Conservation (phyloP, 2,888 invertebrate genomes). For the Hypomecis punctinalis region DNA sequence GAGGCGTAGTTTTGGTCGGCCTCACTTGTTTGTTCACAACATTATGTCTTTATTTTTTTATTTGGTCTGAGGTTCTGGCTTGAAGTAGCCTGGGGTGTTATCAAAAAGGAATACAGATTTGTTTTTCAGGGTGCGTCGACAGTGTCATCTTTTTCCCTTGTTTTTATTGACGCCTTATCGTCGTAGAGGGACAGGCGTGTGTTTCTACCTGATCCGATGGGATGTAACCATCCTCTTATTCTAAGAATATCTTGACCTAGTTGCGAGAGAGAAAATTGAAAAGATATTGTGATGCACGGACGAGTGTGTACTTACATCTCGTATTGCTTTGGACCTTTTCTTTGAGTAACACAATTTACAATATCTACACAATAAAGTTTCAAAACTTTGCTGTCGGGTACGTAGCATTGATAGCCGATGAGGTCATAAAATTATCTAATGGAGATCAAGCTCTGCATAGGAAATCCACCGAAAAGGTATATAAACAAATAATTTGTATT, state of each 20-base stretch:
- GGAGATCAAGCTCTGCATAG: too few relatives aligned
- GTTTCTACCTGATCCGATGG: constrained; percentile 26
- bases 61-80: too few relatives aligned
- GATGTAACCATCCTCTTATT: constrained; percentile 19
- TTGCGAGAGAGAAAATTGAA: constrained; percentile 11
- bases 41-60: too few relatives aligned
- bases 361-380: too few relatives aligned
- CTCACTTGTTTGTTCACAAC: too few relatives aligned
- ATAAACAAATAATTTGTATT: too few relatives aligned
- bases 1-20: too few relatives aligned
- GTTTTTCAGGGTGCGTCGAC: constrained; percentile 28
- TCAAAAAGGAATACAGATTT: constrained; percentile 26
- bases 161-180: constrained; percentile 30
- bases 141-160: constrained; percentile 27
- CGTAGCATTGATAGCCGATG: too few relatives aligned
- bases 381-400: too few relatives aligned
- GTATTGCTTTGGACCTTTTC: neutral
- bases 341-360: too few relatives aligned
- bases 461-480: too few relatives aligned
- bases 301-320: neutral
- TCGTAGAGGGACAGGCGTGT: constrained; percentile 24
- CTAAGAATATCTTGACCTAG: constrained; percentile 17
- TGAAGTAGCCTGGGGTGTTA: constrained; percentile 16
- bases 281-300: neutral
- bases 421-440: too few relatives aligned